A percentile compares a stretch with the other conserved stretches of the same genome.
phyloP scores from a whole-genome alignment of 2,888 invertebrate species.

The Phaonia tiefii region DNA sequence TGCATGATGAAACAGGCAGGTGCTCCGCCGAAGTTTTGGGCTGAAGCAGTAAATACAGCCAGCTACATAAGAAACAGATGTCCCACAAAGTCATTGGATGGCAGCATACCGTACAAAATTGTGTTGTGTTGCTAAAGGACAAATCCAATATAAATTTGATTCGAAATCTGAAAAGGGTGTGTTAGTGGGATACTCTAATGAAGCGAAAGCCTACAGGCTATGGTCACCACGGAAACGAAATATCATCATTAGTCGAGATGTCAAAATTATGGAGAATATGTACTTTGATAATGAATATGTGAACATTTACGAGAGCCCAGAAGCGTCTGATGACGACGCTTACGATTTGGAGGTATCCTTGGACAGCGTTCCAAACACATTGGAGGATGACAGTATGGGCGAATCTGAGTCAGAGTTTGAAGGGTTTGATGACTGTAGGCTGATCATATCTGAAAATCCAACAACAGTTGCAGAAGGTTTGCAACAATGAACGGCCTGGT shows the following conservation, averaged over 20 bases:
- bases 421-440: conserved; percentile 17
- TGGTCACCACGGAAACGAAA: too few species aligned
- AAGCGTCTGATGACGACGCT: neutral
- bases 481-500: conserved; percentile 45
- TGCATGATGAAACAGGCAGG: conserved; percentile 70
- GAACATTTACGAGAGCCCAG: too few species aligned
- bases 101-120: conserved; percentile 29
- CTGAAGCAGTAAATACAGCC: conserved; percentile 50
- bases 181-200: too few species aligned
- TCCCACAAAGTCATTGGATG: neutral
- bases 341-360: neutral
- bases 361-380: too few species aligned
- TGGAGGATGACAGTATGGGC: neutral
- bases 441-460: neutral
- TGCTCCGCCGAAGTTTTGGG: conserved; percentile 60
- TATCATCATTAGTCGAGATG: too few species aligned
- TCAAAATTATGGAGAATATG: too few species aligned
- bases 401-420: conserved; percentile 2
- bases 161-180: neutral
- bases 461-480: conserved; percentile 1
- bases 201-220: too few species aligned
- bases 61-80: neutral
- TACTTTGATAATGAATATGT: too few species aligned
- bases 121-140: conserved; percentile 24
- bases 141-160: conserved; percentile 28